Evolutionary conservation across 2,888 invertebrate species (phyloP).

Genomic region (Ormyrus pomaceus): DNA sequence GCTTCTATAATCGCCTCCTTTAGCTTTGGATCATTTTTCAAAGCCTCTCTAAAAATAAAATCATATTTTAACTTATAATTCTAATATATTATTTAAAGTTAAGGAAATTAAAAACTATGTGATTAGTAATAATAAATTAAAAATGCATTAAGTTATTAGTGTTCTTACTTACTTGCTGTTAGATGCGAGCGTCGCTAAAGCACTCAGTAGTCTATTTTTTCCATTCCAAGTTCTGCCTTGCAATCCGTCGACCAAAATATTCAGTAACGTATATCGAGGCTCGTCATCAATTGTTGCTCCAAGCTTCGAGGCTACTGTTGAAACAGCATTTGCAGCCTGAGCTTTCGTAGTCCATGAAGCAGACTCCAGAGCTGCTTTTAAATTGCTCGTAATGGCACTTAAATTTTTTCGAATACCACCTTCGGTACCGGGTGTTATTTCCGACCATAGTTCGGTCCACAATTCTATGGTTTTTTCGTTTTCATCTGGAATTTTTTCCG

Average conservation of each 20-base stretch:
- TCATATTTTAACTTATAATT: constrained; percentile 46
- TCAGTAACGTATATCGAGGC: constrained; percentile 81
- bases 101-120: background rate
- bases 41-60: constrained; percentile 69
- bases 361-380: constrained; percentile 86
- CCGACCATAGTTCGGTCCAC: constrained; percentile 94
- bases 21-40: constrained; percentile 74
- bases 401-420: constrained; percentile 86
- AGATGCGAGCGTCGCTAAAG: constrained; percentile 84
- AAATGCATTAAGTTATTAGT: background rate
- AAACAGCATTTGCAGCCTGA: constrained; percentile 88
- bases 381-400: constrained; percentile 82
- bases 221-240: constrained; percentile 93
- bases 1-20: constrained; percentile 80
- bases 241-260: constrained; percentile 82
- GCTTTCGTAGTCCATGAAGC: constrained; percentile 92
- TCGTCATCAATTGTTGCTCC: constrained; percentile 81
- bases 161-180: constrained; percentile 80
- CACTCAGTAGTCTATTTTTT: constrained; percentile 89
- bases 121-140: background rate
- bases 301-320: constrained; percentile 86
- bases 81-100: constrained; percentile 6
- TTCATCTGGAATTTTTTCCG: constrained; percentile 82
- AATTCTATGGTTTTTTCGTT: constrained; percentile 81
- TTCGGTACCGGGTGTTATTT: constrained; percentile 92